Conservation (phyloP, 2,113 vertebrate genomes). For the Ammospiza caudacuta region DNA sequence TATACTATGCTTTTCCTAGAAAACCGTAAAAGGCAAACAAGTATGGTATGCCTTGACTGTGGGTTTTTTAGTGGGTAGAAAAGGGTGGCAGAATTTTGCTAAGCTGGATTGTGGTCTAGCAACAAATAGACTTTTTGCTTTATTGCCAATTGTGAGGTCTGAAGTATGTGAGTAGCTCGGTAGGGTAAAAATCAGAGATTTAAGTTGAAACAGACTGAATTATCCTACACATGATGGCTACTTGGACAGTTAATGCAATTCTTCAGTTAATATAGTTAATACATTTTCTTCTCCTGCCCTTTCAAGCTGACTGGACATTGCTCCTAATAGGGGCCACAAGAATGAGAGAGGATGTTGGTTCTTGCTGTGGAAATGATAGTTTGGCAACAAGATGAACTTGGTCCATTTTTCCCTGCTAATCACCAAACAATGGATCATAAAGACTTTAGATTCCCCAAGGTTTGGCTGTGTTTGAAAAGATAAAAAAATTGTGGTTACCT, state of each 20-base stretch:
- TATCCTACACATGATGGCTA: neutral
- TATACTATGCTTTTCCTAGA: neutral
- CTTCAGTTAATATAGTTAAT: too few species aligned
- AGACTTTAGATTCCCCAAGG: neutral
- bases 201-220: neutral
- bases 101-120: neutral
- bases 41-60: neutral
- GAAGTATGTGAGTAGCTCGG: neutral
- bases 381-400: neutral
- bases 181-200: neutral
- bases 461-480: neutral
- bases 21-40: neutral
- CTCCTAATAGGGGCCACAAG: neutral
- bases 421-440: conserved; percentile 23
- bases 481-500: neutral
- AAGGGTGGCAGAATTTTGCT: neutral
- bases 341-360: neutral
- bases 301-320: neutral
- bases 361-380: neutral
- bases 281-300: neutral
- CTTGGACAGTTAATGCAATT: neutral
- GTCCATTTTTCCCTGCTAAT: conserved; percentile 30
- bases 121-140: neutral
- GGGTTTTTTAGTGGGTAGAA: neutral
- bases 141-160: neutral